These are phyloP conservation scores for Brachynemurus nebulosus DNA, from an alignment of 2,888 invertebrate genomes.

Conservation along the genomic window DNA sequence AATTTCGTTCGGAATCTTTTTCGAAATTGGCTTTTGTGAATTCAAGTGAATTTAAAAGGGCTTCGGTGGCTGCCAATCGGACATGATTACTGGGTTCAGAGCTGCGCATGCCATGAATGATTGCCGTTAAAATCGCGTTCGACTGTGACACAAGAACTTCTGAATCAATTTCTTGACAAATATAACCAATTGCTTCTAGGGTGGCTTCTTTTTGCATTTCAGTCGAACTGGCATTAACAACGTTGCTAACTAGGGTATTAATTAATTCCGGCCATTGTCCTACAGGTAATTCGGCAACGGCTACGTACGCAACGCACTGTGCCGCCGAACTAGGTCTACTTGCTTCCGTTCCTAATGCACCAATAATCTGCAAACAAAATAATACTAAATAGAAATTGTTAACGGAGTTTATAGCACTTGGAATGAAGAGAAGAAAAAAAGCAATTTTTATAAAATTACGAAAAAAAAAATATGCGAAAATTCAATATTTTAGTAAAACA, in stretches of 20 bases:
- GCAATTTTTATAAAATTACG: too few relatives aligned
- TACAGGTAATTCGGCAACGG: constrained; percentile 87
- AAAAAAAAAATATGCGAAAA: too few relatives aligned
- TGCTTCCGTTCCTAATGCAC: constrained; percentile 90
- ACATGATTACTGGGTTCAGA: constrained; percentile 90
- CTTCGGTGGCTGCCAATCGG: constrained; percentile 89
- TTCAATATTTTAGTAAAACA: too few relatives aligned
- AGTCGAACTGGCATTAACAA: constrained; percentile 70
- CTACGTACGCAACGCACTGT: constrained; percentile 98
- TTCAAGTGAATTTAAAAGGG: constrained; percentile 91
- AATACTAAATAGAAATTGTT: too few relatives aligned
- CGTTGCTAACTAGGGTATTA: constrained; percentile 74
- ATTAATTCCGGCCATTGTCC: constrained; percentile 90
- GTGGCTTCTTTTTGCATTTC: constrained; percentile 95
- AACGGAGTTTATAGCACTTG: neutral
- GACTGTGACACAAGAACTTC: constrained; percentile 85
- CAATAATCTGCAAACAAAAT: constrained; percentile 57
- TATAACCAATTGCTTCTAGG: constrained; percentile 95
- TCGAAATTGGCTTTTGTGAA: constrained; percentile 98
- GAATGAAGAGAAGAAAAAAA: too few relatives aligned
- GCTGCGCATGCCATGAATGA: constrained; percentile 96
- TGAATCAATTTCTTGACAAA: constrained; percentile 95
- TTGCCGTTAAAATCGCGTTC: constrained; percentile 95
- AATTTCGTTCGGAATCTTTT: constrained; percentile 91
- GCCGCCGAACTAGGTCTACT: constrained; percentile 94